These are phyloP conservation scores for Acanthisitta chloris DNA, from an alignment of 2,113 vertebrate species.

Conservation along the genomic window DNA sequence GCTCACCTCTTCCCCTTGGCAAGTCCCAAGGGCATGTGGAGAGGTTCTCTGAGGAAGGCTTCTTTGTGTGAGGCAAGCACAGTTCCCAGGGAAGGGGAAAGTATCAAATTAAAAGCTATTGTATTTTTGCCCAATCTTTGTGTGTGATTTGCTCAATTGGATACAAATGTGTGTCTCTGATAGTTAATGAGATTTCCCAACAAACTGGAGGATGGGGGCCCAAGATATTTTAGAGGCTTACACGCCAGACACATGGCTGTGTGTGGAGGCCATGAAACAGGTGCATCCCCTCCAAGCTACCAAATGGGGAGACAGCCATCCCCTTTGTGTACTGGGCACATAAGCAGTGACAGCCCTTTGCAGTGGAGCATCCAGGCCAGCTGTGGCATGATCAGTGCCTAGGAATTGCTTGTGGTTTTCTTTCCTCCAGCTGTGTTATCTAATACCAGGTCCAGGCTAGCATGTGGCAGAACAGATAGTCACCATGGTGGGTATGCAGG, in stretches of 20 bases:
- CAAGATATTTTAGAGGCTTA: neutral
- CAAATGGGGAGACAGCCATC: neutral
- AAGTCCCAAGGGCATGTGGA: neutral
- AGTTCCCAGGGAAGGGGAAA: neutral
- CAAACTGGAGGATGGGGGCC: neutral
- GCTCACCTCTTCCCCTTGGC: neutral
- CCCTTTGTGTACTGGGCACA: neutral
- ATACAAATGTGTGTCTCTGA: neutral
- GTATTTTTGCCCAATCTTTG: neutral
- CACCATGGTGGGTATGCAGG: neutral
- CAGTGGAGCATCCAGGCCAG: neutral
- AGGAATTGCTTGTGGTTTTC: neutral
- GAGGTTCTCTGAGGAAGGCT: neutral
- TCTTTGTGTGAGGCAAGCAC: neutral
- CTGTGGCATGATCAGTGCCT: neutral
- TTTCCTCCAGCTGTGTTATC: neutral
- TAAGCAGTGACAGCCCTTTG: neutral
- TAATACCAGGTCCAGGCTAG: neutral
- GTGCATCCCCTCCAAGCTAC: neutral
- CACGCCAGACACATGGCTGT: fast-evolving
- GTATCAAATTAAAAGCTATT: neutral
- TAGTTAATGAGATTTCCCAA: neutral
- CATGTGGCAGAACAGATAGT: neutral
- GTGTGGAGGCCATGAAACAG: neutral
- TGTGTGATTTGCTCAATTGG: neutral